phyloP scores from a whole-genome alignment of 2,888 invertebrate genomes.

The Aphidoletes aphidimyza region DNA sequence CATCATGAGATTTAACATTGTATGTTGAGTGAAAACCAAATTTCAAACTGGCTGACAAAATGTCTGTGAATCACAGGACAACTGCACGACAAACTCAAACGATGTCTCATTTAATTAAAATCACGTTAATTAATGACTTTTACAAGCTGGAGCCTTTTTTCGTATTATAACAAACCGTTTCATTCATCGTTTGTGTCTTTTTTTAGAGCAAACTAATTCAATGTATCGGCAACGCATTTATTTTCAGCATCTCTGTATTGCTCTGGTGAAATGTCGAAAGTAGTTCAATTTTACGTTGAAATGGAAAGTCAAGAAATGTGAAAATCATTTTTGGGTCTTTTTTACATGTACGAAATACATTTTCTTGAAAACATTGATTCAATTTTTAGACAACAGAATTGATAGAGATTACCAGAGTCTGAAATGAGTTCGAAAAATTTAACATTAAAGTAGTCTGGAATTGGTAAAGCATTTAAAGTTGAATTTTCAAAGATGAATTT shows the following conservation, averaged over 20 bases:
- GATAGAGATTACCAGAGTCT: too few relatives aligned
- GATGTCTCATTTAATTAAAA: slow-evolving; percentile 32
- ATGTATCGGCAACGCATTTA: neutral
- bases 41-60: neutral
- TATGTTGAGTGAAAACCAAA: too few relatives aligned
- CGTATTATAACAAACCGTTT: neutral
- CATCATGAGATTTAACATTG: too few relatives aligned
- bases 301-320: too few relatives aligned
- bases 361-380: too few relatives aligned
- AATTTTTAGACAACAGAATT: too few relatives aligned
- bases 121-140: slow-evolving; percentile 33
- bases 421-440: too few relatives aligned
- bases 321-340: too few relatives aligned
- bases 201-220: neutral
- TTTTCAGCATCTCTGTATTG: neutral
- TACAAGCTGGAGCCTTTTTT: neutral
- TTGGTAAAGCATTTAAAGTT: neutral
- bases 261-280: too few relatives aligned
- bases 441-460: neutral
- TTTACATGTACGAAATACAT: too few relatives aligned
- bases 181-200: slow-evolving; percentile 19
- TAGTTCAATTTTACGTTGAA: too few relatives aligned
- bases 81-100: neutral
- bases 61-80: neutral
- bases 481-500: neutral